phyloP scores from a whole-genome alignment of 2,888 invertebrate genomes.

The Lampropteryx suffumata region DNA sequence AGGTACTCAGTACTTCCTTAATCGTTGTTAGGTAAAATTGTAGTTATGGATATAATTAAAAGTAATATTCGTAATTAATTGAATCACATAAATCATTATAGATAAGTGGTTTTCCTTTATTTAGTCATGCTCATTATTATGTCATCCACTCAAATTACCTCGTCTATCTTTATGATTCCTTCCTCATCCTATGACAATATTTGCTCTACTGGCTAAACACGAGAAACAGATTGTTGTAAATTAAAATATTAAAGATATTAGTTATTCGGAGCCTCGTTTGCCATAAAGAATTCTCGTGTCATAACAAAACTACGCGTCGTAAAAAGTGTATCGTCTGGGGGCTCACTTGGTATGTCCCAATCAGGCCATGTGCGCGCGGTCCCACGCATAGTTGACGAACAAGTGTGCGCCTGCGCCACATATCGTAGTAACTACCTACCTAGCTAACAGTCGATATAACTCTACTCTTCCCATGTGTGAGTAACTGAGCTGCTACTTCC shows the following conservation, averaged over 20 bases:
- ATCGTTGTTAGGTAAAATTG: too few species aligned
- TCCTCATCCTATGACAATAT: constrained; percentile 26
- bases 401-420: constrained; percentile 79
- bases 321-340: constrained; percentile 79
- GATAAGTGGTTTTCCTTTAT: constrained; percentile 9
- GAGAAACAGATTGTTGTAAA: constrained; percentile 21
- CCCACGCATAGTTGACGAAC: constrained; percentile 76
- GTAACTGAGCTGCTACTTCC: constrained; percentile 78
- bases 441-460: constrained; percentile 53
- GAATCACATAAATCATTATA: too few species aligned
- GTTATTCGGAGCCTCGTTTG: constrained; percentile 19
- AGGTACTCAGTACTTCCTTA: too few species aligned
- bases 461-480: constrained; percentile 58
- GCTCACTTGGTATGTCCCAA: constrained; percentile 78
- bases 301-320: constrained; percentile 65
- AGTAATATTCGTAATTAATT: too few species aligned
- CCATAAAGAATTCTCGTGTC: constrained; percentile 51
- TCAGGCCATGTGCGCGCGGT: constrained; percentile 81
- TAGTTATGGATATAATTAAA: not conserved
- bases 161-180: constrained; percentile 19
- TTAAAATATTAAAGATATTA: constrained; percentile 18
- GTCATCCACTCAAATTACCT: constrained; percentile 19
- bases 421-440: constrained; percentile 52
- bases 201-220: constrained; percentile 14
- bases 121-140: constrained; percentile 23